Conservation (phyloP, 2,113 vertebrate genomes). For the Pelodiscus sinensis region DNA sequence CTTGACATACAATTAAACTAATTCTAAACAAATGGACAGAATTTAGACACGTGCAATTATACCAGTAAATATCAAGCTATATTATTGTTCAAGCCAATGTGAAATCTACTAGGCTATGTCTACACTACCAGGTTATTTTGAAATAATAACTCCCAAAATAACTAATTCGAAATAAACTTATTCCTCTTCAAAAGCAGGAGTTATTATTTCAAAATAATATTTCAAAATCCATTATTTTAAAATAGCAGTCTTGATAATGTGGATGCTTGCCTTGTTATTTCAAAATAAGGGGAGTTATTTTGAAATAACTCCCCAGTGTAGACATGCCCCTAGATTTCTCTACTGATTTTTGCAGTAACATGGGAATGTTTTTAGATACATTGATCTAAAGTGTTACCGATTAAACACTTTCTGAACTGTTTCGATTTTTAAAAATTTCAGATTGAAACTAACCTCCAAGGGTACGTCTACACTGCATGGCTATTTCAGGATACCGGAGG, state of each 20-base stretch:
- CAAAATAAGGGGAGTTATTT: no score
- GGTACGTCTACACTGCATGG: no score
- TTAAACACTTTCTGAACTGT: neutral
- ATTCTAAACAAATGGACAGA: slow-evolving; percentile 55
- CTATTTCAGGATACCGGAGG: no score
- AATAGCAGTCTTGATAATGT: no score
- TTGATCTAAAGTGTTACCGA: neutral
- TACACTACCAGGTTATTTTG: no score
- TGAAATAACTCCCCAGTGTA: no score
- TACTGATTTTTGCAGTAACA: slow-evolving; percentile 37
- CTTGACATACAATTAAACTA: slow-evolving; percentile 41
- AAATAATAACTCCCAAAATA: no score
- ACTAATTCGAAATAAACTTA: no score
- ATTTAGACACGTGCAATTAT: slow-evolving; percentile 52
- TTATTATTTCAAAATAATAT: no score
- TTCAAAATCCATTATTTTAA: no score
- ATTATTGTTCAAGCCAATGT: slow-evolving; percentile 38
- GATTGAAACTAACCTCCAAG: slow-evolving; percentile 14
- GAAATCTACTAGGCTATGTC: slow-evolving; percentile 32
- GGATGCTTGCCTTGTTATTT: no score
- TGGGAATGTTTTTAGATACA: neutral
- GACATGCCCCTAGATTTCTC: neutral
- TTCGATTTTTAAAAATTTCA: neutral
- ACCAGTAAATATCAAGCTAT: slow-evolving; percentile 57
- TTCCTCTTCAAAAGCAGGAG: no score